Base-by-base conservation (phyloP, 2,797 vertebrate species). In the Sebastes diploproa region DNA sequence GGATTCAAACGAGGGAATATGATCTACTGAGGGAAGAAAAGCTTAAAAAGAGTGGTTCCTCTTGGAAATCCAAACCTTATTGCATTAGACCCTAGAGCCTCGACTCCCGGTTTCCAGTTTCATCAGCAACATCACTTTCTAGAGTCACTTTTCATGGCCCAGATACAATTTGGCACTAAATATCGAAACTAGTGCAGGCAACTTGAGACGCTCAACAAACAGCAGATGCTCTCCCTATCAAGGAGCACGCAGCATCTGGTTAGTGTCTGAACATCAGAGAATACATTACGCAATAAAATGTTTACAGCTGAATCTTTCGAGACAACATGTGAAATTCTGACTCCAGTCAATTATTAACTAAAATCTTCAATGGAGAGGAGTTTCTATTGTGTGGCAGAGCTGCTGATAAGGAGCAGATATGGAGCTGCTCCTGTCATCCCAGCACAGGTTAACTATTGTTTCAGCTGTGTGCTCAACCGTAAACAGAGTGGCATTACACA, bases 41-140 rank as follows among this genome's bases (percentile, higher is more conserved):
- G 72, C 6, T 50, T 34, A 32, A 23, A 74, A 76, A 80, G 72
- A 59, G 60, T 72, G 68, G 59, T 64, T 85, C 32, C 42, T 75
- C 69, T 71, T 81, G 62, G 82, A 91, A 91, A 91, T 83, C 27
- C 67, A 91, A 90, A 78, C 77, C 81, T 90, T 72, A 90, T 84
- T 88, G 82, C 88, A 84, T 87, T 78, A 81, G 64, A 61, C 61
- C 77, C 80, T n/a, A 46, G 72, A 83, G 86, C 69, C 63, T 81
- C 4, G 10, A 60, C 70, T 75, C 70, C n/a, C 4, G 59, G 22
- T 73, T 66, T 91, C 81, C 63, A 68, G 69, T 92, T 93, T 88
- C 86, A 74, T 60, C 85, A 58, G 72, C 20, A 34, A 36, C 80
- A 84, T 88, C 73, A 42, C 73, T 89, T 86, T 78, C 78, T 50